Evolutionary conservation across 2,797 vertebrate genomes (phyloP), one percentile per base, ranked within the genome.

Genomic region (Capromys pilorides): DNA sequence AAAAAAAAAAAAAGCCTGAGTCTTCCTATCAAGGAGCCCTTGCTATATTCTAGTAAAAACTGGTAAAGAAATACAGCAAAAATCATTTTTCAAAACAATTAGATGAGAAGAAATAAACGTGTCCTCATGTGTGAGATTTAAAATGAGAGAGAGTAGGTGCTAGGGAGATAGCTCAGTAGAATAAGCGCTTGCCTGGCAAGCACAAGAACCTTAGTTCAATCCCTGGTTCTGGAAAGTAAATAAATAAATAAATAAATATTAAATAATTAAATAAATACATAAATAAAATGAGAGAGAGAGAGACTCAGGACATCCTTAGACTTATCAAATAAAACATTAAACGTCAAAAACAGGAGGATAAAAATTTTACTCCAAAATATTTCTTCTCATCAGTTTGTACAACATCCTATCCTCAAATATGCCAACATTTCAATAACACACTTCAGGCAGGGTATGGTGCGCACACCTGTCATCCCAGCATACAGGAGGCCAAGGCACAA

Each of bases 351-450:
- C 7, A 45, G 39, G 10, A 86, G 5, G 36, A 82, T 2, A 66
- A 75, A 93, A 31, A 57, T 4, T 71, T 2, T 77, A n/a, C 13
- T 19, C 14, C 33, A 90, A 81, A 88, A 81, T 7, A n/a, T 83
- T 79, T 39, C 39, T 31, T 33, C 13, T 57, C 64, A 94, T 12
- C 31, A 86, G 33, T 88, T 54, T 91, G 31, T 54, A 39, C 49
- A 94, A 91, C 51, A 80, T 92, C 94, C 90, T n/a, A 57, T 19
- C 92, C 69, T 88, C n/a, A 77, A 71, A 39, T 73, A 80, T 54
- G 78, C 1, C 54, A 26, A 5, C 49, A 6, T n/a, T 95, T 36
- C 81, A 62, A 86, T 67, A 81, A 45, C 33, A 88, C 54, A 51
- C 18, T 83, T 13, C 14, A 33, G 26, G 9, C 18, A 22, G 21